Evolutionary conservation across 2,888 invertebrate genomes (phyloP).

Genomic region (Melanchra persicariae): DNA sequence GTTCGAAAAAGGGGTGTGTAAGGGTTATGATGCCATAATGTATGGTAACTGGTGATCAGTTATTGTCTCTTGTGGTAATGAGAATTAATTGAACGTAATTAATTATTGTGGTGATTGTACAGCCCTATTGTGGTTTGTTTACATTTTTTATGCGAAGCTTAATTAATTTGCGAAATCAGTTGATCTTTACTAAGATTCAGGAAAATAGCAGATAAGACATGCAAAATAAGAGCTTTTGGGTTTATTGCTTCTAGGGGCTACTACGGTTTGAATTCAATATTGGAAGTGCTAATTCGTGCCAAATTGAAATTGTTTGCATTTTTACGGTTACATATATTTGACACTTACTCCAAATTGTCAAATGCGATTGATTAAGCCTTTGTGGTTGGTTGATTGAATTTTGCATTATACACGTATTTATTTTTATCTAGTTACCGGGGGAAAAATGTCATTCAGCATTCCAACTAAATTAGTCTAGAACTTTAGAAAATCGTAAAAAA

Average conservation of each 20-base stretch:
- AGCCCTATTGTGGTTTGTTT: conserved; percentile 2
- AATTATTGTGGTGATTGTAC: not conserved
- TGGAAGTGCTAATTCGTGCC: too few species aligned
- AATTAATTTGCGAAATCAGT: conserved; percentile 2
- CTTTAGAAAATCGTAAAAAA: not conserved
- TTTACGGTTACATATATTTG: too few species aligned
- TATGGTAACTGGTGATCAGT: conserved; percentile 2
- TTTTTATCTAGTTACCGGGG: too few species aligned
- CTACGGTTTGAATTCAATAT: too few species aligned
- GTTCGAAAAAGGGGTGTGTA: conserved; percentile 2
- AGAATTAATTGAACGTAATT: conserved; percentile 14
- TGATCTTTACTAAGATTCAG: not conserved
- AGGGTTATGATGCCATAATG: conserved; percentile 7
- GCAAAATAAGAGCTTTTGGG: not conserved
- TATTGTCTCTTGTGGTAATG: not conserved
- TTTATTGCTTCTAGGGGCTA: not conserved
- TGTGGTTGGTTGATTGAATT: not conserved
- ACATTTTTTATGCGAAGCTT: not conserved
- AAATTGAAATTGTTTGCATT: too few species aligned
- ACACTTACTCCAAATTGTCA: not conserved
- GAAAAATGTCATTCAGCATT: too few species aligned
- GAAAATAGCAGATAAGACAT: not conserved
- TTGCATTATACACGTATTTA: too few species aligned
- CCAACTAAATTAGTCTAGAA: not conserved
- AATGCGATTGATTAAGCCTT: not conserved